Conservation (phyloP, 1,140 invertebrate genomes). For the Arctopsyche grandis region DNA sequence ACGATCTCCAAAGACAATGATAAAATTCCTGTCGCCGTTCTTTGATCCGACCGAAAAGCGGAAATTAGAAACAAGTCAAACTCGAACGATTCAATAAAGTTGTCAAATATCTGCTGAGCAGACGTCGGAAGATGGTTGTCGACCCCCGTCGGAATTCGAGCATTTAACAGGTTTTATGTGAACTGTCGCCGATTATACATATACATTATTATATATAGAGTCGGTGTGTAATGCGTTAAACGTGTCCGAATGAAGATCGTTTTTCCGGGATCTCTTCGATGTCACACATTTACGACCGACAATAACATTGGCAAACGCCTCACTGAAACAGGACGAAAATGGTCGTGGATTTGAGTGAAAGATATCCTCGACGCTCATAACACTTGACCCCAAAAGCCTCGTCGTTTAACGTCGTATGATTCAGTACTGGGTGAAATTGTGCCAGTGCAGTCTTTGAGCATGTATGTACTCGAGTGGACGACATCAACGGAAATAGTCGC, state of each 20-base stretch:
- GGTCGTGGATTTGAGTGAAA: too few relatives aligned
- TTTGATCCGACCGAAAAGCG: too few relatives aligned
- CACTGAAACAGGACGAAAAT: too few relatives aligned
- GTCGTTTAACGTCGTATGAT: too few relatives aligned
- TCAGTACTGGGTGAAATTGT: too few relatives aligned
- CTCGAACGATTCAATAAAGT: not conserved
- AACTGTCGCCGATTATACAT: conserved; percentile 1
- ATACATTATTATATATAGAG: conserved; percentile 16
- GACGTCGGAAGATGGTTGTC: not conserved
- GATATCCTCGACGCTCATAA: too few relatives aligned
- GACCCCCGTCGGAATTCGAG: not conserved
- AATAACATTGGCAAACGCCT: not conserved
- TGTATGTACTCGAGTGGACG: not conserved
- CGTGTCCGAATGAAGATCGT: not conserved
- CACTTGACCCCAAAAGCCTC: too few relatives aligned
- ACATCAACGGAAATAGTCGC: not conserved
- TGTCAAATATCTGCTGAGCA: not conserved
- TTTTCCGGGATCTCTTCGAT: conserved; percentile 1
- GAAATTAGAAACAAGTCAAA: not conserved
- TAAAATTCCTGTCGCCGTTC: too few relatives aligned
- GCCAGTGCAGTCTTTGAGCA: not conserved
- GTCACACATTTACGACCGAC: conserved; percentile 9
- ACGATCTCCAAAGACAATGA: too few relatives aligned
- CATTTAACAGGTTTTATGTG: not conserved
- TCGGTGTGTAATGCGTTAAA: conserved; percentile 15